Evolutionary conservation across 2,888 invertebrate species (phyloP).

Genomic region (Maniola hyperantus): DNA sequence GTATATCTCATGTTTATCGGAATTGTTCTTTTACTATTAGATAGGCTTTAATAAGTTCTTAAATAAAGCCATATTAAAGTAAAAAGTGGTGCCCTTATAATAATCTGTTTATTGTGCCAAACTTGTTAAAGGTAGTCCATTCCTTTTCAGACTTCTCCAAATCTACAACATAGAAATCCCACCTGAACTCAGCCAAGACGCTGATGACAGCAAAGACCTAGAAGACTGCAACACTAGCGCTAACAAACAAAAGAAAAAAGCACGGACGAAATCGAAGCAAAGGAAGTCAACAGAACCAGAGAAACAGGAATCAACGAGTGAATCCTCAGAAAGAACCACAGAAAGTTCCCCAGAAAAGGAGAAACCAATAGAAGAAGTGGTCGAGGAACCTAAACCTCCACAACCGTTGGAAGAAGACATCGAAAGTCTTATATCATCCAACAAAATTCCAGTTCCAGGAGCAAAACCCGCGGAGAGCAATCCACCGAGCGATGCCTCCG

Average conservation of each 20-base stretch:
- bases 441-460: constrained; percentile 74
- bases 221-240: constrained; percentile 55
- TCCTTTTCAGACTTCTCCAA: constrained; percentile 85
- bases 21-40: too few relatives aligned
- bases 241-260: constrained; percentile 70
- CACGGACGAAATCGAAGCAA: constrained; percentile 68
- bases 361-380: constrained; percentile 48
- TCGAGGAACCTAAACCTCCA: constrained; percentile 31
- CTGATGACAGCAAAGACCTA: constrained; percentile 61
- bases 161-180: constrained; percentile 87
- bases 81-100: too few relatives aligned
- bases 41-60: too few relatives aligned
- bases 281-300: constrained; percentile 68
- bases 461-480: constrained; percentile 55
- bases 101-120: too few relatives aligned
- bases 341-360: constrained; percentile 69
- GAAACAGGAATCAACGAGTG: constrained; percentile 57
- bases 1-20: too few relatives aligned
- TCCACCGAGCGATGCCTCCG: constrained; percentile 61
- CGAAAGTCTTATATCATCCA: constrained; percentile 77
- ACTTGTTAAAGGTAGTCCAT: not conserved
- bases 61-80: too few relatives aligned
- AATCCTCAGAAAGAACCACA: constrained; percentile 63
- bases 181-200: constrained; percentile 78
- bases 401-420: constrained; percentile 72